phyloP scores from a whole-genome alignment of 2,113 vertebrate genomes.

The Furnarius figulus region DNA sequence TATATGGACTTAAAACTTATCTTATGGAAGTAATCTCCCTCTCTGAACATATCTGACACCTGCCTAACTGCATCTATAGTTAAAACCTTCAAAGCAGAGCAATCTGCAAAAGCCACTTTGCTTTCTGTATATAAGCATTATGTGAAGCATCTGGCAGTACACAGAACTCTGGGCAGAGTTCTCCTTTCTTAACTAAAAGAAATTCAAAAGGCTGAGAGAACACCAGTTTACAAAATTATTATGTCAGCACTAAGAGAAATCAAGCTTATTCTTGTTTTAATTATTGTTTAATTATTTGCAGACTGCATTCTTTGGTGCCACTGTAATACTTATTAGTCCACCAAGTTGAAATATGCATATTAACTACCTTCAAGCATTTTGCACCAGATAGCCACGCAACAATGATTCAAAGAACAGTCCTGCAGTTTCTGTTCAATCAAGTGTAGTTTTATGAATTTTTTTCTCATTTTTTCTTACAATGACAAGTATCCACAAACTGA shows the following conservation, averaged over 20 bases:
- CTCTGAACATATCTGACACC: background rate
- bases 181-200: background rate
- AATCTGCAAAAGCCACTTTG: background rate
- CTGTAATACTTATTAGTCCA: conserved; percentile 29
- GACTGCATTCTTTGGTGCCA: conserved; percentile 28
- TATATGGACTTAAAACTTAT: background rate
- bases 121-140: background rate
- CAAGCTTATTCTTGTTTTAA: conserved; percentile 36
- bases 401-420: background rate
- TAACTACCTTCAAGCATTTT: conserved; percentile 36
- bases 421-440: background rate
- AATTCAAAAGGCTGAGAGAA: conserved; percentile 15
- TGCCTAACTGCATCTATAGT: background rate
- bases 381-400: background rate
- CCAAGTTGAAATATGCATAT: conserved; percentile 39
- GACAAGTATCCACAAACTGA: background rate
- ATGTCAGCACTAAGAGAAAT: conserved; percentile 10
- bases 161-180: background rate
- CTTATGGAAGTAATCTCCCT: background rate
- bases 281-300: conserved; percentile 64
- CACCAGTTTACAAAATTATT: conserved; percentile 32
- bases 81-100: background rate
- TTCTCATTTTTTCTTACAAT: background rate
- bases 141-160: background rate
- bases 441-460: background rate